Percentiles rank a stretch among this genome's conserved stretches.
These are phyloP conservation scores for Heliconius hortense DNA, from an alignment of 2,888 invertebrate species.

Conservation along the genomic window DNA sequence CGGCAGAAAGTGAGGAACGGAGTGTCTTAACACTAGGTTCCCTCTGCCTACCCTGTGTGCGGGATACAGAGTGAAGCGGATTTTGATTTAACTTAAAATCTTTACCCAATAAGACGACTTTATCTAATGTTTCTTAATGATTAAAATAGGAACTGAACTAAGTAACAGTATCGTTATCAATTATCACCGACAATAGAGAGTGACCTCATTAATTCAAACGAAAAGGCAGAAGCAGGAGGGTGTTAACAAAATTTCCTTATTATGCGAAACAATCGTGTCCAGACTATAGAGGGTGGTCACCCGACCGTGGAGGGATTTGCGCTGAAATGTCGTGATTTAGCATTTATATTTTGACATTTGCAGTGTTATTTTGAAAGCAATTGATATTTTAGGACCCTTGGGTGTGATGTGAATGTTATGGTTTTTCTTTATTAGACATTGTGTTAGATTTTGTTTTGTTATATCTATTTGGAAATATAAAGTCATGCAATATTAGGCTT, in stretches of 20 bases:
- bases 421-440: neutral
- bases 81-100: neutral
- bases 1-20: too few relatives aligned
- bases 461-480: neutral
- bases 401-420: constrained; percentile 21
- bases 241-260: constrained; percentile 47
- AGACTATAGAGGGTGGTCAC: constrained; percentile 43
- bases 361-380: constrained; percentile 45
- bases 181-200: constrained; percentile 19
- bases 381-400: constrained; percentile 29
- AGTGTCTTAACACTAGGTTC: too few relatives aligned
- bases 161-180: constrained; percentile 3
- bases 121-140: neutral
- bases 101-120: neutral
- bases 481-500: neutral
- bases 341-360: constrained; percentile 52
- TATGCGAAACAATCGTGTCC: constrained; percentile 50
- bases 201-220: constrained; percentile 32
- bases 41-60: too few relatives aligned
- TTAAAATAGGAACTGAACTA: neutral
- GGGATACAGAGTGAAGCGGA: too few relatives aligned
- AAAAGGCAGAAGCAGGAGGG: constrained; percentile 23
- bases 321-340: constrained; percentile 46
- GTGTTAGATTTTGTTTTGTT: neutral
- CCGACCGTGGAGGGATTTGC: constrained; percentile 42